Percentiles rank a stretch among this genome's conserved stretches.
Conservation (phyloP, 2,797 vertebrate species). For the Sebastes melanostomus region DNA sequence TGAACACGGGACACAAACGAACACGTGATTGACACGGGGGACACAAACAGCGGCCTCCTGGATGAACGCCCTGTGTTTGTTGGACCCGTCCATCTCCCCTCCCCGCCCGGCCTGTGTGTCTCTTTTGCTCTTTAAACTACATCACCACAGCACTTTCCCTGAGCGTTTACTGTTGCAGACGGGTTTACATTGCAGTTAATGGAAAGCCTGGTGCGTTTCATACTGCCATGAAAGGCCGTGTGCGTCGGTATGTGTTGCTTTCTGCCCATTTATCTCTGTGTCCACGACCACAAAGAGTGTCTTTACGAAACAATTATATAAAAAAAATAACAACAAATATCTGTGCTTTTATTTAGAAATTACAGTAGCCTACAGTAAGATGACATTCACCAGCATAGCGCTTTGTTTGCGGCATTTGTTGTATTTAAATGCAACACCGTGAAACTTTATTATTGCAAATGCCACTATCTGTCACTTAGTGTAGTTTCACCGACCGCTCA, state of each 20-base stretch:
- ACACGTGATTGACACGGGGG: too few relatives aligned
- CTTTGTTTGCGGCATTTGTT: neutral
- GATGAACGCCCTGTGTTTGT: too few relatives aligned
- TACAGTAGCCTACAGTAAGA: neutral
- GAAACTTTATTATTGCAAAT: neutral
- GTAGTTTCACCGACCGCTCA: neutral
- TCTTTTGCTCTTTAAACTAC: too few relatives aligned
- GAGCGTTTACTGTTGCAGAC: too few relatives aligned
- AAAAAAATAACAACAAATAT: neutral
- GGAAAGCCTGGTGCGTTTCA: too few relatives aligned
- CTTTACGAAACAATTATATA: neutral
- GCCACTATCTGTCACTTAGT: neutral
- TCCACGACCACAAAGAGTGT: neutral
- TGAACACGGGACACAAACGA: too few relatives aligned
- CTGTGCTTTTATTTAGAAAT: neutral
- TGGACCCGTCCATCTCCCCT: too few relatives aligned
- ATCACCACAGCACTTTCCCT: too few relatives aligned
- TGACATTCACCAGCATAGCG: neutral
- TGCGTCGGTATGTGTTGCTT: neutral
- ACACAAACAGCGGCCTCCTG: too few relatives aligned
- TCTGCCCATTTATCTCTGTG: neutral
- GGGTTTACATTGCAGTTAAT: too few relatives aligned
- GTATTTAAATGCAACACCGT: neutral
- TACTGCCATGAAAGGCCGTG: fast-evolving
- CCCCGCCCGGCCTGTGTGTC: too few relatives aligned